These are phyloP conservation scores for Cladopsammia gracilis DNA, from an alignment of 64 coral and sea anemone genomes.

Conservation along the genomic window DNA sequence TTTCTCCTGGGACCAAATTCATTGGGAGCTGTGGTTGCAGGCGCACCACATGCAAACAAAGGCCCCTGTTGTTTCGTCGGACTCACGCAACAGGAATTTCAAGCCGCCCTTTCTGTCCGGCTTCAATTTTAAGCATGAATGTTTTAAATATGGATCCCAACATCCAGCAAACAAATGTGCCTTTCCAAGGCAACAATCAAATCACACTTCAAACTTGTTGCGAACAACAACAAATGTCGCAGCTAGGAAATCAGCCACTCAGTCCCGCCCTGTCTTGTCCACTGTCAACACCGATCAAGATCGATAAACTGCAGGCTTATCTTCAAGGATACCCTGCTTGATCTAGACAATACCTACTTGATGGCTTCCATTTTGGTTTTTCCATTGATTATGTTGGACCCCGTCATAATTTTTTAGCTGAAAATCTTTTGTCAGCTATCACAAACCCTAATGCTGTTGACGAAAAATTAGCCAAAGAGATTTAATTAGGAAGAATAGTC, in stretches of 20 bases:
- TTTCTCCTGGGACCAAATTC: conserved; percentile 15
- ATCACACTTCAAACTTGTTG: neutral
- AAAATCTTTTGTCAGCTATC: conserved; percentile 9
- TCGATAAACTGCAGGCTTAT: conserved; percentile 30
- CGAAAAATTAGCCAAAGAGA: neutral
- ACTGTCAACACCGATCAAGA: conserved; percentile 31
- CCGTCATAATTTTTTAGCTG: neutral
- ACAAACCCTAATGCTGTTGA: conserved; percentile 6
- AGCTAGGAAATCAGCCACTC: neutral
- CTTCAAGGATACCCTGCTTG: neutral
- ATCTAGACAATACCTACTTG: neutral
- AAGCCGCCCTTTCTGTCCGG: neutral
- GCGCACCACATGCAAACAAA: neutral
- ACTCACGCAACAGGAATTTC: too few relatives aligned
- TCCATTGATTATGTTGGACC: neutral
- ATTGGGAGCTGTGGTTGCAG: conserved; percentile 32
- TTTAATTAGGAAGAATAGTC: neutral
- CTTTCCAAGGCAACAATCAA: neutral
- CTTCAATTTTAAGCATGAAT: neutral
- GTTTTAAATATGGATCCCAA: neutral
- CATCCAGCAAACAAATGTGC: neutral
- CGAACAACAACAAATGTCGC: neutral
- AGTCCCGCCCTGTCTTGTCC: neutral
- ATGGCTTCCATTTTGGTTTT: conserved; percentile 38
- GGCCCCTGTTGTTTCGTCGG: neutral